Percentiles rank a stretch among this genome's conserved stretches.
Conservation (phyloP, 1,140 invertebrate species). For the Solenopsis fugax region DNA sequence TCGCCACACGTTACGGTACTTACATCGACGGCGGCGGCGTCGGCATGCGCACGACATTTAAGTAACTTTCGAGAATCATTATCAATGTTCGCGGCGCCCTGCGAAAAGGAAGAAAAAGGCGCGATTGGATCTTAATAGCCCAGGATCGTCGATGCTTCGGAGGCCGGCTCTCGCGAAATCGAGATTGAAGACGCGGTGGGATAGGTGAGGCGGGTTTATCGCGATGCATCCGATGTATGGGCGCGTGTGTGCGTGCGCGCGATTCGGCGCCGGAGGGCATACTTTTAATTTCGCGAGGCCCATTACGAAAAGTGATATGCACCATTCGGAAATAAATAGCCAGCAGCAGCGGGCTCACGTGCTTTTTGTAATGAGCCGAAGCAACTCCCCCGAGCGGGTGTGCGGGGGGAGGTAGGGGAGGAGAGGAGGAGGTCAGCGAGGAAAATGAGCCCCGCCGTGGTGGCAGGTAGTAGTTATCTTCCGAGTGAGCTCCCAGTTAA, state of each 20-base stretch:
- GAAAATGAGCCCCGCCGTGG: slow-evolving; percentile 84
- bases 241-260: slow-evolving; percentile 71
- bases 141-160: slow-evolving; percentile 40
- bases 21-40: neutral
- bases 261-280: slow-evolving; percentile 75
- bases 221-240: slow-evolving; percentile 37
- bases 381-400: slow-evolving; percentile 70
- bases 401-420: slow-evolving; percentile 33
- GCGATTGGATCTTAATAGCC: slow-evolving; percentile 57
- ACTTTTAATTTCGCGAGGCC: slow-evolving; percentile 76
- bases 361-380: slow-evolving; percentile 82
- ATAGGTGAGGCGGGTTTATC: slow-evolving; percentile 56
- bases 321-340: slow-evolving; percentile 79
- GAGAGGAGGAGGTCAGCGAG: slow-evolving; percentile 73
- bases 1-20: slow-evolving; percentile 48
- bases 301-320: slow-evolving; percentile 79
- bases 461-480: slow-evolving; percentile 86
- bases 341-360: slow-evolving; percentile 77
- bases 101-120: slow-evolving; percentile 1
- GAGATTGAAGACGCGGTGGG: slow-evolving; percentile 7
- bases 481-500: slow-evolving; percentile 86
- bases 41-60: slow-evolving; percentile 27
- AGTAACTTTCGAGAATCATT: slow-evolving; percentile 61
- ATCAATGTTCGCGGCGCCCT: slow-evolving; percentile 36
- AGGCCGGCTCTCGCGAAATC: slow-evolving; percentile 1